A percentile compares a stretch with the other conserved stretches of the same genome.
Evolutionary conservation across 2,888 invertebrate species (phyloP).

Genomic region (Elmis aenea): DNA sequence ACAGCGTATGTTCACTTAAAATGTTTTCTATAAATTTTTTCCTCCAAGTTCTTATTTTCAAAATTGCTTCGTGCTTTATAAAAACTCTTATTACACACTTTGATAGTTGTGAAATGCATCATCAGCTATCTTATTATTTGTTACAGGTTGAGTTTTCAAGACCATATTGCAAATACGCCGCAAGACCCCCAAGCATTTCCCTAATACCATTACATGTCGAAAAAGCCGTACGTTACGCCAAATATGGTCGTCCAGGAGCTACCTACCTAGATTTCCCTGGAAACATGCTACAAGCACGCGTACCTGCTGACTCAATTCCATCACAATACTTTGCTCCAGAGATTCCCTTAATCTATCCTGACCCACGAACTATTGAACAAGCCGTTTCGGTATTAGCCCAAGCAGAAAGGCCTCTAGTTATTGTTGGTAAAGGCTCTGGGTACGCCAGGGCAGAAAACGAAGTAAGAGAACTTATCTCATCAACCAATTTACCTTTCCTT

Average conservation of each 20-base stretch:
- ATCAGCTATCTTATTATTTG: neutral
- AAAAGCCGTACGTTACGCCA: conserved; percentile 79
- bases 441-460: conserved; percentile 74
- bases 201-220: conserved; percentile 88
- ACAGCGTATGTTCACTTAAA: no score
- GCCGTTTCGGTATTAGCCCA: conserved; percentile 64
- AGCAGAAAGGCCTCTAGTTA: conserved; percentile 80
- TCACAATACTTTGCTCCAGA: conserved; percentile 53
- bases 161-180: conserved; percentile 88
- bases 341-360: conserved; percentile 66
- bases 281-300: conserved; percentile 62
- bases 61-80: no score
- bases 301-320: conserved; percentile 39
- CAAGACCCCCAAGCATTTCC: conserved; percentile 74
- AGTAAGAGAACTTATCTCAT: conserved; percentile 63
- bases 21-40: no score
- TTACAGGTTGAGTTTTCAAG: conserved; percentile 71
- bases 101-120: neutral
- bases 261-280: conserved; percentile 90
- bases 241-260: conserved; percentile 85
- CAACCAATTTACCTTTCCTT: conserved; percentile 78
- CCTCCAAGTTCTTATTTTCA: no score
- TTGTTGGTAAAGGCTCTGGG: conserved; percentile 70
- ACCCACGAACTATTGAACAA: conserved; percentile 60
- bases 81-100: no score